Base-by-base conservation (phyloP, 2,888 invertebrate species). In the Villa cingulata region DNA sequence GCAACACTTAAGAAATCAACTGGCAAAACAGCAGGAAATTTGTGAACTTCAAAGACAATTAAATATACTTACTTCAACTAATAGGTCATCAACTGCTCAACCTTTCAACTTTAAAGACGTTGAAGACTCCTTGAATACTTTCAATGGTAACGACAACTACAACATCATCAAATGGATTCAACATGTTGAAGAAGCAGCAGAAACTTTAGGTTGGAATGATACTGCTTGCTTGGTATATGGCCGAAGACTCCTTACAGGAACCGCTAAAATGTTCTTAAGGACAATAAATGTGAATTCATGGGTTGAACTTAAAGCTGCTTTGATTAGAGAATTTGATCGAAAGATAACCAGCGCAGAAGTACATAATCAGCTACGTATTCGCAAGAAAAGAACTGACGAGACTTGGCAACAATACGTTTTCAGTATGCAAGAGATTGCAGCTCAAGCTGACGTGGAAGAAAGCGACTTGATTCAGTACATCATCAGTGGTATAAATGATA, bases 401-500 rank as follows among this genome's bases (percentile, higher is more conserved):
- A 37, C 45, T 10, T 20, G 39, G 17, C 45, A 45, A 19, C 45
- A 34, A 6, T 39, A 45, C 19, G n/a, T 45, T 17, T 39, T 34
- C n/a, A 34, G 17, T 12, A 45, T 40, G 40, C 39, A 40, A 32
- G 34, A 45, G 19, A 45, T 45, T 7, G 34, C 45, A 18, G n/a
- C 45, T 4, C 19, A 17, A 20, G 32, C 34, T 7, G 19, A 20
- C 27, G 34, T 39, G 3, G 45, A 45, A 32, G 39, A 45, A 32
- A 19, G 10, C 18, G 40, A 45, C 34, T 2, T 45, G 14, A 32
- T 45, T 1, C 39, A 45, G 10, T 45, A 45, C 19, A 40, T 45
- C 15, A 32, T 45, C 3, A 45, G 10, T 37, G 45, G 45, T 12
- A 40, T 45, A 14, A 17, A 27, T 4, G 45, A 37, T 16, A 32